A percentile compares a stretch with the other conserved stretches of the same genome.
phyloP scores from a whole-genome alignment of 2,797 vertebrate genomes.

The Rhinophrynus dorsalis region DNA sequence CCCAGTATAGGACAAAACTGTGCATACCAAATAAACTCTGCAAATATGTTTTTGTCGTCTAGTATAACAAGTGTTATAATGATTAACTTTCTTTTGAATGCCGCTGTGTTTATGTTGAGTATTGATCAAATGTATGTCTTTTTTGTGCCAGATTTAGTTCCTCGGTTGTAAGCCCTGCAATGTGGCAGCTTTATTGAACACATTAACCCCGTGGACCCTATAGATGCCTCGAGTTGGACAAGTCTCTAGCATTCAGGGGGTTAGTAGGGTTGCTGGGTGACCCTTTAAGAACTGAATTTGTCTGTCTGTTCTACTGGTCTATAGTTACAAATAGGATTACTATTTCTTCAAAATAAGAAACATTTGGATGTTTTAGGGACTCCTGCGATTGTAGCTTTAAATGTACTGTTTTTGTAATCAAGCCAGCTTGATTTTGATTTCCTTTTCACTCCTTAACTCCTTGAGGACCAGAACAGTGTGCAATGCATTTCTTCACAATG shows the following conservation, averaged over 20 bases:
- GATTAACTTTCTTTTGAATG: constrained; percentile 79
- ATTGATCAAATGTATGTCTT: constrained; percentile 88
- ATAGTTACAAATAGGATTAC: not conserved
- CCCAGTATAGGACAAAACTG: constrained; percentile 50
- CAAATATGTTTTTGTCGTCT: constrained; percentile 17
- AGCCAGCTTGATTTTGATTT: constrained; percentile 59
- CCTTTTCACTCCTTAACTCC: constrained; percentile 85
- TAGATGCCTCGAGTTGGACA: not conserved
- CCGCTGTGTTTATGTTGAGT: constrained; percentile 85
- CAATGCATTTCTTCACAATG: no score
- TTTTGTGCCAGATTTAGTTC: constrained; percentile 86
- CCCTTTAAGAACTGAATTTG: constrained; percentile 68
- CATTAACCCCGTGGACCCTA: constrained; percentile 38
- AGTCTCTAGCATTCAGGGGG: not conserved
- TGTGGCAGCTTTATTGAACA: constrained; percentile 81
- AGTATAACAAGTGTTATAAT: no score
- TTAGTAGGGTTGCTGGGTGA: constrained; percentile 66
- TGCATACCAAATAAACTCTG: constrained; percentile 60
- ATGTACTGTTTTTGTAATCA: constrained; percentile 44
- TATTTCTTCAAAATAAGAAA: not conserved
- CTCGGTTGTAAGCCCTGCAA: constrained; percentile 87
- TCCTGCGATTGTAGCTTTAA: constrained; percentile 48
- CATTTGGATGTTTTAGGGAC: not conserved
- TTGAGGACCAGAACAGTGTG: no score
- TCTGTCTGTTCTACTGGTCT: constrained; percentile 31